Conservation (phyloP, 1,140 invertebrate genomes). For the Saccostrea cuccullata region DNA sequence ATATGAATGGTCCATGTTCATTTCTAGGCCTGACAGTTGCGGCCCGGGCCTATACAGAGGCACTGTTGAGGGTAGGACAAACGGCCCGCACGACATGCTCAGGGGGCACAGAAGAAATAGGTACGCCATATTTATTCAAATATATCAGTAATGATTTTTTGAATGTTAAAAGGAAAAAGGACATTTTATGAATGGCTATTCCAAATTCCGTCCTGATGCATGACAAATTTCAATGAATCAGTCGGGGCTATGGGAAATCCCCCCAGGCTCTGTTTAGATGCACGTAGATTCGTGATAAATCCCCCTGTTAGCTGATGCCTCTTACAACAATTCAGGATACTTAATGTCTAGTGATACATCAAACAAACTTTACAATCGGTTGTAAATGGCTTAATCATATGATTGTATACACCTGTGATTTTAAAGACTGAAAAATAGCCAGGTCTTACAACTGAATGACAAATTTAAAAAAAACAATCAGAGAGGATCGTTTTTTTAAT, state of each 20-base stretch:
- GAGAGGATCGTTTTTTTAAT: neutral
- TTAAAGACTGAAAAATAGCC: slow-evolving; percentile 17
- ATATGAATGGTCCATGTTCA: neutral
- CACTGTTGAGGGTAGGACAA: slow-evolving; percentile 61
- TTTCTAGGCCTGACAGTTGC: slow-evolving; percentile 59
- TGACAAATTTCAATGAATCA: slow-evolving; percentile 31
- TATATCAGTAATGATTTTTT: neutral
- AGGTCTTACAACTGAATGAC: neutral
- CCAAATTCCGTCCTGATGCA: neutral
- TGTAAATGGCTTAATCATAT: slow-evolving; percentile 23
- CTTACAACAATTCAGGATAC: slow-evolving; percentile 29
- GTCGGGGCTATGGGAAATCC: neutral
- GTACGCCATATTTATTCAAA: slow-evolving; percentile 43
- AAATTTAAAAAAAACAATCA: slow-evolving; percentile 9
- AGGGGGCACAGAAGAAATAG: slow-evolving; percentile 68
- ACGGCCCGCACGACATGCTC: slow-evolving; percentile 59
- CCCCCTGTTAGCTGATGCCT: neutral
- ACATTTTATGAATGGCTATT: neutral
- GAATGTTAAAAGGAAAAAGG: neutral
- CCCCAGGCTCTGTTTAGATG: neutral
- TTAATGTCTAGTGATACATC: slow-evolving; percentile 21
- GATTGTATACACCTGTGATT: slow-evolving; percentile 17
- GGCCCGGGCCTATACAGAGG: slow-evolving; percentile 65
- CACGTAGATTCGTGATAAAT: neutral
- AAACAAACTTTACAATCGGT: slow-evolving; percentile 33